phyloP scores from a whole-genome alignment of 2,113 vertebrate genomes.

The Macrotus californicus region DNA sequence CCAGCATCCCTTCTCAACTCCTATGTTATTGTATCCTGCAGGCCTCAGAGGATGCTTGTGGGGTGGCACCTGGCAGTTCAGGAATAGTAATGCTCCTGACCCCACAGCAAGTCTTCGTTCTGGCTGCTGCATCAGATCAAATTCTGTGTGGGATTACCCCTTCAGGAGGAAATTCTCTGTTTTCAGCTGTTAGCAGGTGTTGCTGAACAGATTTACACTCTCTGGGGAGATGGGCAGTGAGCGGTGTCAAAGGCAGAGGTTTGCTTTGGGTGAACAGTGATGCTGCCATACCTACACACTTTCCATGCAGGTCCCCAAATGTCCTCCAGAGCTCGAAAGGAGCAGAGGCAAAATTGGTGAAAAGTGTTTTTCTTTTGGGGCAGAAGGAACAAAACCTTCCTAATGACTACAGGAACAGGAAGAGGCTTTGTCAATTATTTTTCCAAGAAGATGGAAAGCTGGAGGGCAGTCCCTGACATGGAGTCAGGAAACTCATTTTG shows the following conservation, averaged over 20 bases:
- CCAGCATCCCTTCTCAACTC: neutral
- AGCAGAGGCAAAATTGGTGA: neutral
- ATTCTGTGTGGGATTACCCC: neutral
- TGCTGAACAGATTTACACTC: constrained; percentile 39
- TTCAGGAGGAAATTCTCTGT: neutral
- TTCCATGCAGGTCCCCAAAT: neutral
- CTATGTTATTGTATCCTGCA: neutral
- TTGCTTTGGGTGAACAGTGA: neutral
- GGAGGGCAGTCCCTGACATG: neutral
- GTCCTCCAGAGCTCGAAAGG: neutral
- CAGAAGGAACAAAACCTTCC: neutral
- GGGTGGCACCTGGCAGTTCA: neutral
- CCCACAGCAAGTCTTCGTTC: neutral
- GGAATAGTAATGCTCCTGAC: neutral
- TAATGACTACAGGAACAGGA: constrained; percentile 23
- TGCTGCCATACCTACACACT: neutral
- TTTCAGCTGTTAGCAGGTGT: constrained; percentile 15
- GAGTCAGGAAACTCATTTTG: constrained; percentile 29
- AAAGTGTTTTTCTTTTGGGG: constrained; percentile 1
- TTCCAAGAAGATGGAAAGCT: constrained; percentile 17
- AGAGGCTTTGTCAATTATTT: constrained; percentile 42
- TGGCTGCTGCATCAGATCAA: constrained; percentile 37
- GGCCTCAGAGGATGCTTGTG: rapidly evolving
- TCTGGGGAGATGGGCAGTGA: neutral
- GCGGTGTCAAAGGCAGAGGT: neutral